Percentiles rank a stretch among this genome's conserved stretches.
Conservation (phyloP, 2,888 invertebrate genomes). For the Zelleria hepariella region DNA sequence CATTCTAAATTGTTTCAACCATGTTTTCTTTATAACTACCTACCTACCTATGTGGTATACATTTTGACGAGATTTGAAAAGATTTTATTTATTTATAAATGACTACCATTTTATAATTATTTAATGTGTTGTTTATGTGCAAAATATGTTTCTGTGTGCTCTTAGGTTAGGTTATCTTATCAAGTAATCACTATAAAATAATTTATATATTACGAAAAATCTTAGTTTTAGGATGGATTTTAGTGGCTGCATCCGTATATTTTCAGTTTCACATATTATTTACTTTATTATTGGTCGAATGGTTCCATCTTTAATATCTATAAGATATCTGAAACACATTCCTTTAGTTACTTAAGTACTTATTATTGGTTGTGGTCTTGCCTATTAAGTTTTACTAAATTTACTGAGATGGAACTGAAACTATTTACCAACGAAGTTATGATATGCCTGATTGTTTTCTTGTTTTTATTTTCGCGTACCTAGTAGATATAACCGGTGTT, state of each 20-base stretch:
- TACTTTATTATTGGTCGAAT: constrained; percentile 18
- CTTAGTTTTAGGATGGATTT: neutral
- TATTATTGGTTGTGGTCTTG: constrained; percentile 74
- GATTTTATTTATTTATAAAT: neutral
- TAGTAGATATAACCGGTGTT: constrained; percentile 32
- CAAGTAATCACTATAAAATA: neutral
- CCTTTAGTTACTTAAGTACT: constrained; percentile 65
- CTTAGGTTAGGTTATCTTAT: no score
- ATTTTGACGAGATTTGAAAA: neutral
- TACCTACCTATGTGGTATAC: neutral
- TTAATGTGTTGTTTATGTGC: neutral
- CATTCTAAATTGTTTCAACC: neutral
- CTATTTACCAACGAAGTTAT: constrained; percentile 67
- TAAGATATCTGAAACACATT: constrained; percentile 28
- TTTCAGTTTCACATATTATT: constrained; percentile 36
- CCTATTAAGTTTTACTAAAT: constrained; percentile 70
- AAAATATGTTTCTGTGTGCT: neutral
- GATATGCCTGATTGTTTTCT: constrained; percentile 12
- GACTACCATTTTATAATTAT: neutral
- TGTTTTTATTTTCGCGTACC: constrained; percentile 52
- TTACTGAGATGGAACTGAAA: constrained; percentile 64
- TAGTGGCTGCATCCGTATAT: neutral
- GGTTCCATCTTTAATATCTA: constrained; percentile 30
- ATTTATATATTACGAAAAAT: neutral
- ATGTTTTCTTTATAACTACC: neutral